Evolutionary conservation across 2,797 vertebrate species (phyloP).

Genomic region (Cynodonichthys magdalenae): DNA sequence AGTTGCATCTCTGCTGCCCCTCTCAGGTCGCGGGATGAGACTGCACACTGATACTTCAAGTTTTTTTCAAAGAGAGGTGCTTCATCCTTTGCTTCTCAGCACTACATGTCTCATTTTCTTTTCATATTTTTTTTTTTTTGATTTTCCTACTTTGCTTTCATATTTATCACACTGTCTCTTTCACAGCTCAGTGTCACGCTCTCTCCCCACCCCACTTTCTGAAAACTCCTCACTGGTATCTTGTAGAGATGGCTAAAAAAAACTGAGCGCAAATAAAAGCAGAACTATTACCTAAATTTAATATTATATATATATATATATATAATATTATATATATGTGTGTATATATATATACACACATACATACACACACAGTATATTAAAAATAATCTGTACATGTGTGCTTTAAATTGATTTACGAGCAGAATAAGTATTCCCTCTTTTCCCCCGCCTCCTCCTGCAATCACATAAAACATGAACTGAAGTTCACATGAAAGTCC

Average conservation of each 20-base stretch:
- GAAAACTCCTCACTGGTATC: slow-evolving; percentile 39
- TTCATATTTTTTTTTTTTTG: neutral
- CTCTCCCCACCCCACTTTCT: slow-evolving; percentile 30
- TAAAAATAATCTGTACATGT: neutral
- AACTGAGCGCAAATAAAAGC: slow-evolving; percentile 13
- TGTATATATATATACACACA: neutral
- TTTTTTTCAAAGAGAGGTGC: slow-evolving; percentile 14
- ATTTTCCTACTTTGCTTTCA: neutral
- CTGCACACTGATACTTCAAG: slow-evolving; percentile 41
- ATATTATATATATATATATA: neutral
- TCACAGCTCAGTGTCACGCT: slow-evolving; percentile 3
- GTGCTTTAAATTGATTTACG: neutral
- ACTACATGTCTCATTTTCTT: neutral
- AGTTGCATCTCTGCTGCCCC: slow-evolving; percentile 82
- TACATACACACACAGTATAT: too few species aligned
- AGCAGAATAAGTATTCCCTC: slow-evolving; percentile 2
- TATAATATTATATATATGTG: neutral
- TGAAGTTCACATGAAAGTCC: slow-evolving; percentile 29
- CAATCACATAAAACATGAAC: slow-evolving; percentile 29
- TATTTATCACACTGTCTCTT: slow-evolving; percentile 25
- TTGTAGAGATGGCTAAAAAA: slow-evolving; percentile 31
- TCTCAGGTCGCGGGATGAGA: slow-evolving; percentile 67
- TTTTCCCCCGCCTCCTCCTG: slow-evolving; percentile 6
- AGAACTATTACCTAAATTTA: slow-evolving; percentile 4
- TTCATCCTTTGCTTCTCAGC: neutral